Conservation (phyloP, 2,113 vertebrate genomes). For the Notarius quadriscutis region DNA sequence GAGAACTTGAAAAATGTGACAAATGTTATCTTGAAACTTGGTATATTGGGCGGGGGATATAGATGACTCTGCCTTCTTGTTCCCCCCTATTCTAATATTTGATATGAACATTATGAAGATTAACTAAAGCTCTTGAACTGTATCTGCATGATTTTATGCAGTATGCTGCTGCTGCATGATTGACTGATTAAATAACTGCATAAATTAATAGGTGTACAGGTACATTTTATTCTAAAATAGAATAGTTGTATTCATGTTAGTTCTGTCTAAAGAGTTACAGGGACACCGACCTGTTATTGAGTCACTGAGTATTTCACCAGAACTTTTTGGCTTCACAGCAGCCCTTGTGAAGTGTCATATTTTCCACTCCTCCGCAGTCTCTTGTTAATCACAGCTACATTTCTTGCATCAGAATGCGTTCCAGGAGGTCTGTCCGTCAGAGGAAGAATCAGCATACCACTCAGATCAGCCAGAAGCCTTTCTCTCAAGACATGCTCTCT, state of each 20-base stretch:
- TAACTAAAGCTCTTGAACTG: not conserved
- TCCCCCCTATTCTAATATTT: not conserved
- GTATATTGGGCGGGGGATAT: too few relatives aligned
- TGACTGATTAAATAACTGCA: not conserved
- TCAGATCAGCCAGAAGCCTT: slow-evolving; percentile 73
- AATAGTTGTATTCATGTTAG: not conserved
- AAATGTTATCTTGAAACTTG: too few relatives aligned
- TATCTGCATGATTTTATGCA: not conserved
- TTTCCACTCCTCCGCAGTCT: not conserved
- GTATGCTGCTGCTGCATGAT: not conserved
- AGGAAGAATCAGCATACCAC: slow-evolving; percentile 60
- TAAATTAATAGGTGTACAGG: not conserved
- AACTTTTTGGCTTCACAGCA: not conserved
- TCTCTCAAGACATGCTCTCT: slow-evolving; percentile 76
- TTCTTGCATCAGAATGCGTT: slow-evolving; percentile 57
- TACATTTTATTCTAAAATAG: not conserved
- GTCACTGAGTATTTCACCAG: not conserved
- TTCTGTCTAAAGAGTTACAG: not conserved
- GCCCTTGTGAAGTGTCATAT: not conserved
- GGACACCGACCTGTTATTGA: not conserved
- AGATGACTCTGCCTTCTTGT: not conserved
- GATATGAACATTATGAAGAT: too few relatives aligned
- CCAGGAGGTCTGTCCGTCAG: slow-evolving; percentile 63
- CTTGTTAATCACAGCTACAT: slow-evolving; percentile 24
- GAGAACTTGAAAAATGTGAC: too few relatives aligned